Base-by-base conservation (phyloP, 2,113 vertebrate genomes). In the Tor tambroides region DNA sequence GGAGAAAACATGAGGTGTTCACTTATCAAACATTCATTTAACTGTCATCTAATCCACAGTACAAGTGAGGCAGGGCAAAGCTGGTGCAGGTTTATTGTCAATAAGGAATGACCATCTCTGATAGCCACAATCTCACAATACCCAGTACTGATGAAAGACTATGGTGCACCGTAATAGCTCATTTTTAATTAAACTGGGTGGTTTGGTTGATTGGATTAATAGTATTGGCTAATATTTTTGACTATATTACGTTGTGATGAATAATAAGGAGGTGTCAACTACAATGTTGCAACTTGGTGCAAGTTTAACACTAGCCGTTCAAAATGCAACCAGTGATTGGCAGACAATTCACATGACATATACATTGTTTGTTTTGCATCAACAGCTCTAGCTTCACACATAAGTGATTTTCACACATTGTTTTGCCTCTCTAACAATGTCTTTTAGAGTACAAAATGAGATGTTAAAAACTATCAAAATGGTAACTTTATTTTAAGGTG, bases 1-100 rank as follows among this genome's bases (percentile, higher is more conserved):
- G 72, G 38, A 35, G 26, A 85, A 67, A 78, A 85, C 86, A 84
- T 35, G 61, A 83, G 76, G 88, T 35, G 74, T 59, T 82, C 85
- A 81, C 67, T 35, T 78, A 81, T 89, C 49, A 67, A 71, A 35
- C 85, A 38, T 76, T 83, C 30, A 80, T 82, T 82, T 67, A 49
- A 19, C 83, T 41, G 67, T 56, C 32, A 67, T 26, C 35, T 72
- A 21, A 79, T 84, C 82, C 82, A 0, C 14, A 46, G 32, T 11
- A 43, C 46, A 51, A 35, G 7, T 32, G 19, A 8, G 23, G 30
- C n/a, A 69, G 65, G 63, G 26, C 43, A 69, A 4, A 5, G 8
- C 61, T 71, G 23, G 21, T 71, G 32, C n/a, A 56, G 69, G 8
- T 23, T 72, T 75, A 26, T 43, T 75, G 10, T n/a, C 10, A 43